phyloP scores from a whole-genome alignment of 2,888 invertebrate genomes.

The Syritta pipiens region DNA sequence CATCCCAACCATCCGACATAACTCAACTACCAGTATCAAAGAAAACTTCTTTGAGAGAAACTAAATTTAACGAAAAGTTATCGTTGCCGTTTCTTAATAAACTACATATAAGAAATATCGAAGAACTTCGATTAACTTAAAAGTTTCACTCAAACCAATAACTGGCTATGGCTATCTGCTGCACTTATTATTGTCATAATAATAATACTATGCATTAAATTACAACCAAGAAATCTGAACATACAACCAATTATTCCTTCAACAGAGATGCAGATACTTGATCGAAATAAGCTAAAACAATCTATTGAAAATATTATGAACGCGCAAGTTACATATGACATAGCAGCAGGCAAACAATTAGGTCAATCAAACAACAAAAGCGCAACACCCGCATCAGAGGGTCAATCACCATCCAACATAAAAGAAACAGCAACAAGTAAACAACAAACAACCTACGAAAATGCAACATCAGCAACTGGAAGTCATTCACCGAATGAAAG shows the following conservation, averaged over 20 bases:
- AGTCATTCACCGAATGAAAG: too few relatives aligned
- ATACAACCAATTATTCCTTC: not conserved
- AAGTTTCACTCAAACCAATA: not conserved
- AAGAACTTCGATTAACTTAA: not conserved
- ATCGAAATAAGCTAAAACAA: too few relatives aligned
- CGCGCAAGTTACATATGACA: not conserved
- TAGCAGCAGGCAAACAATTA: too few relatives aligned
- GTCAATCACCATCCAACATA: too few relatives aligned
- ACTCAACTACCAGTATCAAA: not conserved
- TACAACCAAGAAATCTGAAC: not conserved
- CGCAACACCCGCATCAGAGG: too few relatives aligned
- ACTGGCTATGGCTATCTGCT: not conserved
- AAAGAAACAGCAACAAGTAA: too few relatives aligned
- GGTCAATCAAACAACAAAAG: too few relatives aligned
- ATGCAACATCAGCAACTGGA: not conserved
- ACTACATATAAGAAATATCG: not conserved
- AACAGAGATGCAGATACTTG: not conserved
- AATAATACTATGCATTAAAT: not conserved
- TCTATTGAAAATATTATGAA: not conserved
- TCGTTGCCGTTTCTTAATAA: not conserved
- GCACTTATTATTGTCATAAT: not conserved
- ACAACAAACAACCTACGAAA: too few relatives aligned
- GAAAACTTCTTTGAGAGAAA: not conserved
- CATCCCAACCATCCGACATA: not conserved
- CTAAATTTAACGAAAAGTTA: not conserved